Base-by-base conservation (phyloP, 1,140 invertebrate genomes). In the Planococcus citri region DNA sequence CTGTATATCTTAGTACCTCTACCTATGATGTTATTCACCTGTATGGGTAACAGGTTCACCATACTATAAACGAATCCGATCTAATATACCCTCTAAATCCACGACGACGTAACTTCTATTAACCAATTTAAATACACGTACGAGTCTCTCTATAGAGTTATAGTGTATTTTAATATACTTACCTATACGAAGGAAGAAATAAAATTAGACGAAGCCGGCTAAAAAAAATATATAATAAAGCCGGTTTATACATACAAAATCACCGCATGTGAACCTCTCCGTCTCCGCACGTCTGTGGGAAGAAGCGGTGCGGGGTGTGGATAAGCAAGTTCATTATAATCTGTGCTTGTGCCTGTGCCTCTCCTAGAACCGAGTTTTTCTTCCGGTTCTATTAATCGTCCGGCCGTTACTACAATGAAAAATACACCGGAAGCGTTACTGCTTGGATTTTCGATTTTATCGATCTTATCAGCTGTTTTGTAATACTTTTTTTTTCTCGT, bases 11-110 rank as follows among this genome's bases (percentile, higher is more conserved):
- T 37, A 6, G 33, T 37, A 37, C 33, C 33, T 37, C 6, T 14
- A 14, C 14, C 33, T 6, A 14, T 14, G 33, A 37, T 37, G 33
- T 37, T 37, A 37, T 51, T 51, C 12, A 20, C 41, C 41, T 33
- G 41, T n/a, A n/a, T n/a, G n/a, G n/a, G n/a, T 51, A 51, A 51
- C 41, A 51, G 41, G 41, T 51, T 51, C n/a, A n/a, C n/a, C n/a
- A n/a, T n/a, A n/a, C n/a, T n/a, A n/a, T n/a, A 20, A 51, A 51
- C 41, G 41, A 51, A 17, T 51, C 41, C 17, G 12, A 51, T 51
- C n/a, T 51, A 17, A 51, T 51, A 51, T 33, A 33, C 29, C 29
- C 29, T 33, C 29, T 51, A 51, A 51, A 51, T 51, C 41, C 12
- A 51, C n/a, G n/a, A n/a, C n/a, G n/a, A n/a, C 41, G 41, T 51